Base-by-base conservation (phyloP, 2,797 vertebrate genomes). In the Lophius americanus region DNA sequence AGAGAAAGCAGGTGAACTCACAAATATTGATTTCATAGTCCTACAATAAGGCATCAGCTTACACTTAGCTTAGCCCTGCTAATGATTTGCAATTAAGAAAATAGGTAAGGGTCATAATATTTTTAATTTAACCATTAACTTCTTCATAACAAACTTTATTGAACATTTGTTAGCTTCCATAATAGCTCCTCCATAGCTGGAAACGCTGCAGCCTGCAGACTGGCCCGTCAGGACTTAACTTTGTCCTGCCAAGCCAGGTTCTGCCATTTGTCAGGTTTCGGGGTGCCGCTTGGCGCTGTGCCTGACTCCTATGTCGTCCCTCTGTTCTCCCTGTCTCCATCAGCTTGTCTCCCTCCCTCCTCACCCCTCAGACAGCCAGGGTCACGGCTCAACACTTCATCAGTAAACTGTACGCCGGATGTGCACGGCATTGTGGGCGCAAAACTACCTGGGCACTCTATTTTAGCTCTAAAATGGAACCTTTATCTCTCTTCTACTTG, bases 301-400 rank as follows among this genome's bases (percentile, higher is more conserved):
- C 85, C 86, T 61, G 83, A 80, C 62, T 89, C 82, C 86, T 89
- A 83, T 91, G 87, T 92, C 77, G 78, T 91, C 90, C 89, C 90
- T 85, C 80, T 92, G 87, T 92, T 83, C 83, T 75, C 88, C 88
- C 85, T 90, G 90, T 94, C 89, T 93, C 92, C 95, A 95, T 98
- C 79, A 86, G 95, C 97, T 97, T 98, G 96, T 96, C 90, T 88
- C 93, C 94, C 93, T 91, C 88, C 92, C 92, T 88, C 90, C 94
- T 97, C 96, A 94, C 95, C 95, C 96, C 95, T 94, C 94, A 95
- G 96, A 95, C 94, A 88, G 90, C 84, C 90, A 84, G 81, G 77
- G 85, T 68, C 70, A 82, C 6, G 73, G 79, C 81, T 77, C 76
- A 54, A 66, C 73, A 12, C 78, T 71, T 85, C 85, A 83, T 84